Evolutionary conservation across 2,113 vertebrate species (phyloP).

Genomic region (Rhegmatorhina hoffmannsi): DNA sequence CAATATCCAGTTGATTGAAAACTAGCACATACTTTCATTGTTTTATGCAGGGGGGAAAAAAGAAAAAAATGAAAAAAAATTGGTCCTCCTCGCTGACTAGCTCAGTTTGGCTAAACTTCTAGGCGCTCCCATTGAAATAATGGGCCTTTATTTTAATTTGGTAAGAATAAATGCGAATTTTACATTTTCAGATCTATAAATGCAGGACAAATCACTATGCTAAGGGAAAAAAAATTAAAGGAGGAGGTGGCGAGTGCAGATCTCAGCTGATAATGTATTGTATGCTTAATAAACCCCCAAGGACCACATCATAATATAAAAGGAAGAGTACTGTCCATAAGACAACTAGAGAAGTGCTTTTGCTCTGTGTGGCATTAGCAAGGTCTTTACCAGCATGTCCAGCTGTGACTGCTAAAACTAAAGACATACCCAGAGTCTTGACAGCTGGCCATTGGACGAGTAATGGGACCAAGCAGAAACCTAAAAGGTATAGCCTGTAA

Average conservation of each 20-base stretch:
- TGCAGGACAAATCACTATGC: background rate
- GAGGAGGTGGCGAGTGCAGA: background rate
- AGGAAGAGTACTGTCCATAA: background rate
- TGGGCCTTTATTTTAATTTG: background rate
- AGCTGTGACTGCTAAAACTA: background rate
- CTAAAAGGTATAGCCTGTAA: background rate
- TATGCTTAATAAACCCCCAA: background rate
- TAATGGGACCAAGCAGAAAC: background rate
- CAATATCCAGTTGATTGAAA: background rate
- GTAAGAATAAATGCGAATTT: background rate
- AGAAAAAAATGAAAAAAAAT: rapidly evolving
- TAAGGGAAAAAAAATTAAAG: background rate
- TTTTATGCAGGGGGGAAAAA: background rate
- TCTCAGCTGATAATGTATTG: background rate
- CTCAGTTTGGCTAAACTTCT: background rate
- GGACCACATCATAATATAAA: background rate
- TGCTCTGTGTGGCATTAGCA: background rate
- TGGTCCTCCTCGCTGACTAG: background rate
- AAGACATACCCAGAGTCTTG: background rate
- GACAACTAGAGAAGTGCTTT: background rate
- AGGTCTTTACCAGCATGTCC: background rate
- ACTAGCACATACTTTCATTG: background rate
- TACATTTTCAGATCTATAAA: background rate
- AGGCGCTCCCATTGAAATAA: background rate
- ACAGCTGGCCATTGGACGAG: background rate